These are phyloP conservation scores for Schrankia costaestrigalis DNA, from an alignment of 2,888 invertebrate genomes.

Conservation along the genomic window DNA sequence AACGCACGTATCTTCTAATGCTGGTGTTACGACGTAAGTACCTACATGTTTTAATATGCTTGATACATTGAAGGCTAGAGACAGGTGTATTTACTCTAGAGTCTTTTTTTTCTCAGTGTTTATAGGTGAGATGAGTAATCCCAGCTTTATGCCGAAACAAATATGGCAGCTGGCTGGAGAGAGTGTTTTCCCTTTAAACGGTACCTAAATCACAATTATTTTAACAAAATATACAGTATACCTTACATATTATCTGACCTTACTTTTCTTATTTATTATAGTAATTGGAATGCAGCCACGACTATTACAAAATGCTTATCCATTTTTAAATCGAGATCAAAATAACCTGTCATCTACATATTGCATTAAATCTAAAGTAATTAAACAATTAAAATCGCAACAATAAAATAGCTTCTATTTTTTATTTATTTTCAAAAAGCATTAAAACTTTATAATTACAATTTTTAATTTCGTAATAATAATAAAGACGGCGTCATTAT, in stretches of 20 bases:
- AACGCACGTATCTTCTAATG: too few species aligned
- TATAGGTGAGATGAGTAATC: too few species aligned
- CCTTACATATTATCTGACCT: constrained; percentile 27
- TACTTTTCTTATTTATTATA: constrained; percentile 23
- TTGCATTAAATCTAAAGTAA: constrained; percentile 11
- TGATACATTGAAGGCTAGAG: too few species aligned
- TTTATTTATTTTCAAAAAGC: constrained; percentile 22
- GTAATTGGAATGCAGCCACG: constrained; percentile 52
- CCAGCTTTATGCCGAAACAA: too few species aligned
- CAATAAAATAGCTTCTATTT: constrained; percentile 14
- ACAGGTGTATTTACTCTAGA: too few species aligned
- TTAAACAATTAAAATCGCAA: constrained; percentile 15
- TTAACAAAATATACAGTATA: too few species aligned
- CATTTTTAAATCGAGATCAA: constrained; percentile 28
- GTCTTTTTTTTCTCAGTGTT: too few species aligned
- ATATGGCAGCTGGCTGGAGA: too few species aligned
- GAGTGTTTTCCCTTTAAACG: too few species aligned
- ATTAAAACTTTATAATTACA: constrained; percentile 13
- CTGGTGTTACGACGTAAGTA: too few species aligned
- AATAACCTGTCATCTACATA: constrained; percentile 14
- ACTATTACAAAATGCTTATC: constrained; percentile 33
- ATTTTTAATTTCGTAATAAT: constrained; percentile 20
- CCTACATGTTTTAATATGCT: too few species aligned
- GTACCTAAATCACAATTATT: too few species aligned
- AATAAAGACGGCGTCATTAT: constrained; percentile 36